Percentiles rank a stretch among this genome's conserved stretches.
Evolutionary conservation across 2,888 invertebrate species (phyloP).

Genomic region (Mystacides longicornis): DNA sequence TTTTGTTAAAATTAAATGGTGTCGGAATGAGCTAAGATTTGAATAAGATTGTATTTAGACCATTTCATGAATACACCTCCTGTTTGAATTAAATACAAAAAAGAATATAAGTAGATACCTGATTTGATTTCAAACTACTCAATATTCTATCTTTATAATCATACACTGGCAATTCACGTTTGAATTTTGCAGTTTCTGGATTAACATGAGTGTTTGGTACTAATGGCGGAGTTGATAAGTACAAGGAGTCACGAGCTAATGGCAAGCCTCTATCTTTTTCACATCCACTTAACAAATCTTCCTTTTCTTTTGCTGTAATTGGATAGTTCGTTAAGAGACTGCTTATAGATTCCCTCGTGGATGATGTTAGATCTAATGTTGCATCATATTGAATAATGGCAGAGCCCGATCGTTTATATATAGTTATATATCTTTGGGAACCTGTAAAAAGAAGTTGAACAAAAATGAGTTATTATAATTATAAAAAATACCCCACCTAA

Average conservation of each 20-base stretch:
- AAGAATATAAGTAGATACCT: no score
- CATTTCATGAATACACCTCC: no score
- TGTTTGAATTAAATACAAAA: no score
- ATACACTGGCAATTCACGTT: conserved; percentile 64
- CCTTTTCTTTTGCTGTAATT: conserved; percentile 60
- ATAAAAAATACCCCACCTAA: no score
- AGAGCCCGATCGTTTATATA: conserved; percentile 61
- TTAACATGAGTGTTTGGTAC: conserved; percentile 42
- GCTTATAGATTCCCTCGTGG: conserved; percentile 55
- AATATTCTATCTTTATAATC: conserved; percentile 58
- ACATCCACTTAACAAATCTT: conserved; percentile 59
- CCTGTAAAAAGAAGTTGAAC: conserved; percentile 45
- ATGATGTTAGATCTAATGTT: conserved; percentile 53
- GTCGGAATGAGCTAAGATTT: no score
- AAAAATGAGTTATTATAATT: no score
- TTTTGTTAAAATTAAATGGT: no score
- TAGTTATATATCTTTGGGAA: conserved; percentile 58
- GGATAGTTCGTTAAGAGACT: conserved; percentile 59
- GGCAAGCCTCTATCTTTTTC: conserved; percentile 56
- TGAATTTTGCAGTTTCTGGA: conserved; percentile 49
- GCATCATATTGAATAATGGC: conserved; percentile 62
- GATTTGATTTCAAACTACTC: conserved; percentile 55
- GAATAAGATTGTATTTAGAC: no score
- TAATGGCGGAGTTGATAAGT: conserved; percentile 62
- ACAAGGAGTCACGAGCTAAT: conserved; percentile 54